A percentile compares a stretch with the other conserved stretches of the same genome.
phyloP scores from a whole-genome alignment of 2,888 invertebrate species.

The Nomada flava region DNA sequence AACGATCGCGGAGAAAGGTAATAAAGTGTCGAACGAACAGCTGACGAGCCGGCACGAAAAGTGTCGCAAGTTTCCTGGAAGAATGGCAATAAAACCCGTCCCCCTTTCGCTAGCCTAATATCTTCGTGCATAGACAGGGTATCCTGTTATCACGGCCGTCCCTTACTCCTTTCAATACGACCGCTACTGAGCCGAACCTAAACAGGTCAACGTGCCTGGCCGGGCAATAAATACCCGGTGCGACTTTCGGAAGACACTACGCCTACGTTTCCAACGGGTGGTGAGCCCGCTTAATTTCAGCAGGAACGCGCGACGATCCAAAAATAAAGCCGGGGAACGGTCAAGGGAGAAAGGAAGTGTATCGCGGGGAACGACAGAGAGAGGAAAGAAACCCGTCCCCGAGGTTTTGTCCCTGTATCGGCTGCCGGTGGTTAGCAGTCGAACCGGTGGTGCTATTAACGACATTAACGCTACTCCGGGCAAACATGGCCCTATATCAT shows the following conservation, averaged over 20 bases:
- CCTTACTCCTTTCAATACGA: neutral
- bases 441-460: constrained; percentile 82
- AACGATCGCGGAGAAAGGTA: neutral
- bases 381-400: constrained; percentile 59
- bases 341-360: neutral
- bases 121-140: neutral
- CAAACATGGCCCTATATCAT: constrained; percentile 82
- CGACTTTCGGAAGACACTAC: constrained; percentile 29
- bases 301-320: constrained; percentile 31
- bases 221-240: constrained; percentile 38
- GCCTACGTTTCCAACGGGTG: neutral
- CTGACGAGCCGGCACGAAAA: neutral
- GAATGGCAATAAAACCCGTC: neutral
- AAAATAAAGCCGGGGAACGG: constrained; percentile 41
- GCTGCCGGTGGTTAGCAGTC: constrained; percentile 69
- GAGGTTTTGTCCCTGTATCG: constrained; percentile 61
- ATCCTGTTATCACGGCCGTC: constrained; percentile 8
- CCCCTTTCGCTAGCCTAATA: neutral
- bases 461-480: constrained; percentile 82
- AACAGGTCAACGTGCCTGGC: constrained; percentile 29
- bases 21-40: neutral
- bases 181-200: neutral
- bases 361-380: neutral
- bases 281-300: constrained; percentile 40
- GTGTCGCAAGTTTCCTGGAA: neutral